Evolutionary conservation across 2,113 vertebrate species (phyloP).

Genomic region (Elephas maximus): DNA sequence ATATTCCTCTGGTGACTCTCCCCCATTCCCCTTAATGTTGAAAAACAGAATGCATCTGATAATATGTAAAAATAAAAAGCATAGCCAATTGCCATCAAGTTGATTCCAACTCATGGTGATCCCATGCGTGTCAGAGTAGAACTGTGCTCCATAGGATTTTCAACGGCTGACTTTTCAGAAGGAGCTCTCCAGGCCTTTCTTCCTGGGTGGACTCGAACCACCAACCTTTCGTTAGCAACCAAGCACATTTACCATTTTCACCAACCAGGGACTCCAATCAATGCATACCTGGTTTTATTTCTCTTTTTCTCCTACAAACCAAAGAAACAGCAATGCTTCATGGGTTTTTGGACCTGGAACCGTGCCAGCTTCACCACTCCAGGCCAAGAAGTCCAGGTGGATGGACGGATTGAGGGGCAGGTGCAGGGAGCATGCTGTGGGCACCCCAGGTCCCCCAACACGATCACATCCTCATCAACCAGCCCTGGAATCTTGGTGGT

Average conservation of each 20-base stretch:
- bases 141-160: background rate
- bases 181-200: background rate
- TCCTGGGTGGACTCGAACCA: background rate
- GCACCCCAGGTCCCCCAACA: background rate
- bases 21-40: background rate
- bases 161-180: background rate
- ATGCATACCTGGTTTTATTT: background rate
- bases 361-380: fast-evolving
- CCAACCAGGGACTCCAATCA: background rate
- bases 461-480: background rate
- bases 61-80: background rate
- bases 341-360: background rate
- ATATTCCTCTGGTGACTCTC: background rate
- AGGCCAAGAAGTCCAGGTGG: fast-evolving
- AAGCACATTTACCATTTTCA: background rate
- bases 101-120: background rate
- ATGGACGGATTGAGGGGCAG: too few species aligned
- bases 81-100: background rate
- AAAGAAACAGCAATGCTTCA: fast-evolving
- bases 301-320: background rate
- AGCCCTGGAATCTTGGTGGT: background rate
- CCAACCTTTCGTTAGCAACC: background rate
- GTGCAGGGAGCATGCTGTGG: background rate
- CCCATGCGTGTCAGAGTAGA: background rate
- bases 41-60: background rate